phyloP scores from a whole-genome alignment of 2,113 vertebrate species.

The Pyrgilauda ruficollis region DNA sequence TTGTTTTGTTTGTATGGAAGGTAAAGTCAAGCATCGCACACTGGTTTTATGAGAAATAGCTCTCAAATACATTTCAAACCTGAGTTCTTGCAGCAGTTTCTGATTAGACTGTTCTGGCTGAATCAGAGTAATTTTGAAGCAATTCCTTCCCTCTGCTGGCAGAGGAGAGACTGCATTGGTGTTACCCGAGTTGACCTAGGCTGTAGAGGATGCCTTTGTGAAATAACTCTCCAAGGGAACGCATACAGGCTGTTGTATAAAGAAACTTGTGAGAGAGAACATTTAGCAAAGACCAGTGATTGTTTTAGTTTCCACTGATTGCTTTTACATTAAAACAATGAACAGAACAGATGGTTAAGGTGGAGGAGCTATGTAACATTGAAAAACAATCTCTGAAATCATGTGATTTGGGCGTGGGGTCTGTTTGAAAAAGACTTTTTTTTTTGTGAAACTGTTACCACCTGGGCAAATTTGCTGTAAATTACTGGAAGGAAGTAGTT shows the following conservation, averaged over 20 bases:
- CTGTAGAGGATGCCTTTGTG: background rate
- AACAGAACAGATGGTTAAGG: background rate
- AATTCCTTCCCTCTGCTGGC: background rate
- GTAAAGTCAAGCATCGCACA: background rate
- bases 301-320: constrained; percentile 2
- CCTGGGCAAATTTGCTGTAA: background rate
- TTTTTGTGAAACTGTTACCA: background rate
- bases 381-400: background rate
- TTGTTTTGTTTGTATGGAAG: background rate
- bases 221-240: background rate
- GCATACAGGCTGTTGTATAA: background rate
- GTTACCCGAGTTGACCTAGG: background rate
- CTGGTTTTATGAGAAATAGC: background rate
- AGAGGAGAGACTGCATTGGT: background rate
- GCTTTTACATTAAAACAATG: background rate
- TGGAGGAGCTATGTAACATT: background rate
- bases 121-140: background rate
- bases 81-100: background rate
- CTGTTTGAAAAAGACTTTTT: background rate
- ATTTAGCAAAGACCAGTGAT: background rate
- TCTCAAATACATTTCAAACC: background rate
- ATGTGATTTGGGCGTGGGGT: background rate
- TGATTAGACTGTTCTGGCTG: background rate
- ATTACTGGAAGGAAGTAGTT: background rate
- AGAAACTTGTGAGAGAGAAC: background rate